Base-by-base conservation (phyloP, 92 coral and sea anemone species). In the Palythoa caribaeorum region DNA sequence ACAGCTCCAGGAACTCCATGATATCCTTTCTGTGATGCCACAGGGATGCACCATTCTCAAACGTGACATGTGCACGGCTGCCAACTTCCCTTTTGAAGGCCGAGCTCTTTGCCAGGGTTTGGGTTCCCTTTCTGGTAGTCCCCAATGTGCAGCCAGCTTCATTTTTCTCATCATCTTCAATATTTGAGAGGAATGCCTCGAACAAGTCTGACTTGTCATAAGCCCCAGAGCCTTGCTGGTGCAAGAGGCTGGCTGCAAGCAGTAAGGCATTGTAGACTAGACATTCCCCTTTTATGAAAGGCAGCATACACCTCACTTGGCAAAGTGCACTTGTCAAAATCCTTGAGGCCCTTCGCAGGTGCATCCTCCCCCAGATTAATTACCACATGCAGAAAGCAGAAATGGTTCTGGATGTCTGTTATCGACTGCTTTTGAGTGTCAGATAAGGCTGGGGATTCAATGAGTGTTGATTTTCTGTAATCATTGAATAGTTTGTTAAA, bases 1-100 rank as follows among this genome's bases (percentile, higher is more conserved):
- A 76, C 51, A 77, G 62, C 44, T 77, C 35, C 3, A 53, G 28
- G n/a, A 78, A 55, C 2, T 78, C 71, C 1, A 10, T 15, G 20
- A 78, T 78, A n/a, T 78, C 83, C 10, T 78, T 6, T 36, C 51
- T 57, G 83, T 57, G 70, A n/a, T 77, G 12, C 83, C 83, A 78
- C 28, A 78, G 50, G 9, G 83, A 39, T 0, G 36, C 68, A 0
- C 83, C 83, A 57, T 78, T 78, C 16, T 57, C 69, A 55, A 77
- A 77, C 15, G 70, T 77, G 21, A 77, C 39, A 20, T 78, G 83
- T 20, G 83, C 83, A 12, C 83, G 70, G 35, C 54, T 76, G 40
- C 80, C 66, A 21, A 52, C 80, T 76, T 76, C 65, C 16, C 65
- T 76, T 40, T 76, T 2, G 36, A 76, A 76, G 37, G 40, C 69